Base-by-base conservation (phyloP, 2,797 vertebrate species). In the Cryptoblepharus egeriae region DNA sequence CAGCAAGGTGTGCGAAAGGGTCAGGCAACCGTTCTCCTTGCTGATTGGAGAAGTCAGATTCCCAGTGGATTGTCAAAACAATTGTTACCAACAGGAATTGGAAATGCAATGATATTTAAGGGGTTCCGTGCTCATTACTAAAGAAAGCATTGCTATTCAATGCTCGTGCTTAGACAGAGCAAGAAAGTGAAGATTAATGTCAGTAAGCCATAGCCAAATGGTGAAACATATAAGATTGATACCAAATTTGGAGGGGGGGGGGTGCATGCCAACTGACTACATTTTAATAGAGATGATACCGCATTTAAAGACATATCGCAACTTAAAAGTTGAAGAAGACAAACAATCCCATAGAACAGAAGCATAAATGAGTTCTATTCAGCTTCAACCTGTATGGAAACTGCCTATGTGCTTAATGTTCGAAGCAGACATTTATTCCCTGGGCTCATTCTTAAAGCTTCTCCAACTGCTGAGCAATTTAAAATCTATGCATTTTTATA, bases 401-500 rank as follows among this genome's bases (percentile, higher is more conserved):
- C 71, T 79, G 81, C 65, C 52, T 82, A 85, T 52, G 60, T 76
- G 83, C 78, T 80, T 88, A 81, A 88, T 76, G 80, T 80, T 60
- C 89, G 77, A 80, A 88, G 69, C 64, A 87, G 57, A 70, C 85
- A 58, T 85, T 90, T 92, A 88, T 87, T 93, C 90, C 87, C 81
- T 82, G 77, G 83, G 79, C 88, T 86, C 32, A n/a, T 75, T 88
- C 89, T 92, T 86, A 60, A 45, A 92, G 88, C 85, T 80, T 75
- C 85, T 92, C 80, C 81, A 87, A 70, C 74, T 75, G 72, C 79
- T 52, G 80, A 89, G 85, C 88, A 90, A 90, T 93, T 92, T 88
- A 88, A 88, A 93, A 89, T 61, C 88, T 87, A 84, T 89, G 91
- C 91, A 89, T 94, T 93, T 94, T 93, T 89, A 90, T 87, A 90